A percentile compares a stretch with the other conserved stretches of the same genome.
Conservation (phyloP, 23 tunicate species). For the Aplidium turbinatum region DNA sequence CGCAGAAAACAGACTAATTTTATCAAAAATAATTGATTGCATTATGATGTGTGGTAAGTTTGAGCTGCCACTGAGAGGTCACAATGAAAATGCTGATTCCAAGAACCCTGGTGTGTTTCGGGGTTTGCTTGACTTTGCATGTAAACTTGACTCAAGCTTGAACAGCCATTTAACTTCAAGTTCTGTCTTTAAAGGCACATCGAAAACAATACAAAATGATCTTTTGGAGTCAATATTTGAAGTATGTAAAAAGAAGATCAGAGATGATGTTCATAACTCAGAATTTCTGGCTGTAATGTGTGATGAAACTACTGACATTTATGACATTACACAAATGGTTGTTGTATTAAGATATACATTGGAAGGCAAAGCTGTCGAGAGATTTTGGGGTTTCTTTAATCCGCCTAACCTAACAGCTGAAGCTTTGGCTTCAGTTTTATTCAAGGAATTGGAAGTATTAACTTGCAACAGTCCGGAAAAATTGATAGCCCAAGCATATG, state of each 20-base stretch:
- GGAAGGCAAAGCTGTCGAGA: slow-evolving; percentile 1
- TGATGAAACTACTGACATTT: slow-evolving; percentile 32
- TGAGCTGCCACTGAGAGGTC: slow-evolving; percentile 5
- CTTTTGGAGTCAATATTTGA: neutral
- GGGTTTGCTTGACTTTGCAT: neutral
- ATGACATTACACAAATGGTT: slow-evolving; percentile 14
- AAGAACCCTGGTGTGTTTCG: slow-evolving; percentile 27
- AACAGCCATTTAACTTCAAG: neutral
- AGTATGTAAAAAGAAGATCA: neutral
- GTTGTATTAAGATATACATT: slow-evolving; percentile 14
- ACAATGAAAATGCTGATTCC: neutral
- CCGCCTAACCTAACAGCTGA: slow-evolving; percentile 25
- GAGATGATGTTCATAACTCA: neutral
- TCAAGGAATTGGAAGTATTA: slow-evolving; percentile 5
- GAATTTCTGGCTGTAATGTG: slow-evolving; percentile 15
- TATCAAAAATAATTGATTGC: slow-evolving; percentile 14
- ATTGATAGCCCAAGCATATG: slow-evolving; percentile 9
- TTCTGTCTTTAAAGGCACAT: slow-evolving; percentile 5
- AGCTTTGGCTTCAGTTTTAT: neutral
- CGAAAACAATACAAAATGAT: slow-evolving; percentile 18
- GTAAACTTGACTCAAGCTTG: neutral
- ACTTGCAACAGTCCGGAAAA: neutral
- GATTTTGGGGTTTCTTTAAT: slow-evolving; percentile 23
- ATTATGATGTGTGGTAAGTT: slow-evolving; percentile 10
- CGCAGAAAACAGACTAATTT: slow-evolving; percentile 8